Evolutionary conservation across 2,113 vertebrate species (phyloP).

Genomic region (Campylorhamphus procurvoides): DNA sequence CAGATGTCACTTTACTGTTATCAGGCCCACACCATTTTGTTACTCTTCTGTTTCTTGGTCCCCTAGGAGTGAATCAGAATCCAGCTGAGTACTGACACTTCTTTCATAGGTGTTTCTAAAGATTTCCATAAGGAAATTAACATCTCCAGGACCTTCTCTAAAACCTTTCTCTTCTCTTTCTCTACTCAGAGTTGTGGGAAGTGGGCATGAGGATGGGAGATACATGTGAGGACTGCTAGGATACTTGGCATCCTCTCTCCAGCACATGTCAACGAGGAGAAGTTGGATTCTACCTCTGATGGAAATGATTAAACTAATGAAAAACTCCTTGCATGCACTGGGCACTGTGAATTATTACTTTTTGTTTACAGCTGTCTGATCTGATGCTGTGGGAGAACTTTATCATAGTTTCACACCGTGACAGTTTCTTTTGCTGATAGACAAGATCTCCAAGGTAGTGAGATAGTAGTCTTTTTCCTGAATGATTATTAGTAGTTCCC

Average conservation of each 20-base stretch:
- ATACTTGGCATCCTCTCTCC: not conserved
- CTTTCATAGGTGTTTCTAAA: not conserved
- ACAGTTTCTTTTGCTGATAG: not conserved
- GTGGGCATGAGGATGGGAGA: not conserved
- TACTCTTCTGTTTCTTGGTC: not conserved
- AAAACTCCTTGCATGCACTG: not conserved
- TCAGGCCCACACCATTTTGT: not conserved
- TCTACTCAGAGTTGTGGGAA: not conserved
- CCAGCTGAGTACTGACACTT: not conserved
- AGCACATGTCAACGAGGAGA: not conserved
- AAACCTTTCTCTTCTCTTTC: not conserved
- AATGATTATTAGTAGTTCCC: not conserved
- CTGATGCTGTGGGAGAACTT: not conserved
- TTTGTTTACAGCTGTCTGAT: slow-evolving; percentile 1
- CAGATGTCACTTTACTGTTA: not conserved
- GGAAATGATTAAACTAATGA: slow-evolving; percentile 39
- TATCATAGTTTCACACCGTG: not conserved
- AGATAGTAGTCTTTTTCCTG: not conserved
- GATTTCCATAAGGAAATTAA: not conserved
- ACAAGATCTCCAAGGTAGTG: not conserved
- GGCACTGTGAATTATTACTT: not conserved
- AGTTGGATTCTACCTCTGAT: not conserved
- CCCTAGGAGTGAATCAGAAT: not conserved
- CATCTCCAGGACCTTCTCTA: not conserved
- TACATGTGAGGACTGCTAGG: not conserved